Evolutionary conservation across 2,888 invertebrate genomes (phyloP).

Genomic region (Stenoptilia bipunctidactyla): DNA sequence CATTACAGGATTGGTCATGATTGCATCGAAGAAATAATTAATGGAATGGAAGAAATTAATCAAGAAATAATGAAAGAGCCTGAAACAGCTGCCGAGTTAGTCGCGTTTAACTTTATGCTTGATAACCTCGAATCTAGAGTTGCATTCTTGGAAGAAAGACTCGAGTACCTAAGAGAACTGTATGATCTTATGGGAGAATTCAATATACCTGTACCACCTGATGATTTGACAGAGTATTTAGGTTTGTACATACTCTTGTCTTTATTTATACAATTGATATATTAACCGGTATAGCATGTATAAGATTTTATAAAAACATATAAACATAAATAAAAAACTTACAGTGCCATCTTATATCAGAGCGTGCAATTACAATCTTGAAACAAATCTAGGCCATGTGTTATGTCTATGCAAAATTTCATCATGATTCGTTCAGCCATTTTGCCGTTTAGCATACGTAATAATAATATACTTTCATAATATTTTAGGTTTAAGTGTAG

Average conservation of each 20-base stretch:
- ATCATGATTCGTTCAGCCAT: too few relatives aligned
- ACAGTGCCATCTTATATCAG: too few relatives aligned
- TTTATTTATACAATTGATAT: too few relatives aligned
- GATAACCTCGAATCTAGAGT: conserved; percentile 77
- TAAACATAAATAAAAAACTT: too few relatives aligned
- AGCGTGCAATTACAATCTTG: too few relatives aligned
- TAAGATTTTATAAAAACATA: too few relatives aligned
- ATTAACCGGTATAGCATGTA: too few relatives aligned
- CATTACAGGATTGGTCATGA: conserved; percentile 72
- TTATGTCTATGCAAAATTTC: too few relatives aligned
- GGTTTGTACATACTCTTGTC: too few relatives aligned
- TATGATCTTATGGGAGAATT: conserved; percentile 89
- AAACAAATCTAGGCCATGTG: too few relatives aligned
- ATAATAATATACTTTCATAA: too few relatives aligned
- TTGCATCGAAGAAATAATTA: conserved; percentile 70
- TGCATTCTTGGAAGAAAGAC: conserved; percentile 76
- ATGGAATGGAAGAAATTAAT: conserved; percentile 75
- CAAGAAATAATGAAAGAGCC: conserved; percentile 77
- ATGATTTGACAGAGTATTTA: conserved; percentile 76
- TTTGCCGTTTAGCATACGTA: too few relatives aligned
- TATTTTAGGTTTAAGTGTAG: conserved; percentile 68
- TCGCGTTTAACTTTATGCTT: conserved; percentile 78
- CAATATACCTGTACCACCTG: conserved; percentile 77
- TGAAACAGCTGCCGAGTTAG: conserved; percentile 78
- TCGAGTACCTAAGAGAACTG: conserved; percentile 86